Evolutionary conservation across 2,113 vertebrate genomes (phyloP).

Genomic region (Phycodurus eques): DNA sequence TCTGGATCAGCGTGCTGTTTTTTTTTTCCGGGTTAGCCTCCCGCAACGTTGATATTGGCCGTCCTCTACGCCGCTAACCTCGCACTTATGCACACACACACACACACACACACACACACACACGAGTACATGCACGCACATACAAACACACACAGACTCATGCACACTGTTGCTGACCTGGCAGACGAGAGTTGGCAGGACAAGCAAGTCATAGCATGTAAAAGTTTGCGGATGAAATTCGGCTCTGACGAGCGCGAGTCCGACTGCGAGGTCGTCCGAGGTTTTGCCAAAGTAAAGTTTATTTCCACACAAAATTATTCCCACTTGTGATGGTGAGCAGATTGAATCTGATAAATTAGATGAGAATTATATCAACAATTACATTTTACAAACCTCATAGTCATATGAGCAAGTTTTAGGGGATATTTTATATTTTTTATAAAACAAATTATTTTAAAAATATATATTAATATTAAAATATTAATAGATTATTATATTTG

Average conservation of each 20-base stretch:
- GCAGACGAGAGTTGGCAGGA: conserved; percentile 16
- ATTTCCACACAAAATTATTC: background rate
- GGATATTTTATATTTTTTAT: too few species aligned
- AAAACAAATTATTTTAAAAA: too few species aligned
- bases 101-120: conserved; percentile 9
- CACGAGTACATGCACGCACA: conserved; percentile 2
- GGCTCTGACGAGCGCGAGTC: background rate
- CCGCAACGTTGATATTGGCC: conserved; percentile 38
- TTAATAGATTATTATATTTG: too few species aligned
- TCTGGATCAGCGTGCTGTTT: background rate
- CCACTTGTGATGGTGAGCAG: background rate
- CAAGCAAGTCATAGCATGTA: conserved; percentile 6
- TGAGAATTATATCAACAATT: background rate
- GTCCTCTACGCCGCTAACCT: conserved; percentile 42
- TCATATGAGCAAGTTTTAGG: too few species aligned
- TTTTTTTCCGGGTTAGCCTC: conserved; percentile 6
- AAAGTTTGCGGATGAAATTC: background rate
- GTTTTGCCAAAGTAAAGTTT: background rate
- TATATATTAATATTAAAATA: too few species aligned
- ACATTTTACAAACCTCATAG: background rate
- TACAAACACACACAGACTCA: conserved; percentile 6
- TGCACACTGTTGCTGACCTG: conserved; percentile 15
- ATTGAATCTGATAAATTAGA: background rate
- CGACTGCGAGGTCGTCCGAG: background rate
- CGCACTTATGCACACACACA: conserved; percentile 1